A percentile compares a stretch with the other conserved stretches of the same genome.
Evolutionary conservation across 2,113 vertebrate genomes (phyloP).

Genomic region (Embiotoca jacksoni): DNA sequence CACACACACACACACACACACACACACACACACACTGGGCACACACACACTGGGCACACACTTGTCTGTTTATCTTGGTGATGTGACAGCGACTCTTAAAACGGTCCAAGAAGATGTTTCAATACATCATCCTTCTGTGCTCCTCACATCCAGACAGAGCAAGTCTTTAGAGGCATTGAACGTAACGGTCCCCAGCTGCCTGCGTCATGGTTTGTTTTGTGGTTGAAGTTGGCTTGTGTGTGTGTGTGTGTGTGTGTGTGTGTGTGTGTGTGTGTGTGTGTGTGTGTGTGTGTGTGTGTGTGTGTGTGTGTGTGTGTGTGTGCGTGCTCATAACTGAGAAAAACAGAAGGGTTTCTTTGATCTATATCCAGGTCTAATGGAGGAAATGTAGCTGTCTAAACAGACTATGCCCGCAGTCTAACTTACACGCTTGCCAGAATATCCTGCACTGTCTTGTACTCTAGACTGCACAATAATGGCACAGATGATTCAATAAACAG

Average conservation of each 20-base stretch:
- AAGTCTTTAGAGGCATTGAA: constrained; percentile 52
- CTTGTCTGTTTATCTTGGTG: constrained; percentile 57
- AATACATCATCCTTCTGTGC: constrained; percentile 37
- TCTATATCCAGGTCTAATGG: constrained; percentile 57
- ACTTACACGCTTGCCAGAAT: constrained; percentile 40
- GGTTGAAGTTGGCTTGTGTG: constrained; percentile 37
- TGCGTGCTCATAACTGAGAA: background rate
- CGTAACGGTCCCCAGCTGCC: constrained; percentile 44
- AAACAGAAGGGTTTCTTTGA: constrained; percentile 45
- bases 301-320: background rate
- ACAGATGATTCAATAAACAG: constrained; percentile 44
- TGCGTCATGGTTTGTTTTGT: constrained; percentile 64
- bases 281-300: background rate
- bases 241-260: background rate
- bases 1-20: constrained; percentile 33
- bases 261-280: background rate
- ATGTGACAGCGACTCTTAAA: constrained; percentile 50
- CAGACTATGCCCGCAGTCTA: constrained; percentile 41
- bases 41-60: constrained; percentile 46
- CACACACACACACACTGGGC: constrained; percentile 1
- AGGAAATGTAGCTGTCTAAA: constrained; percentile 58
- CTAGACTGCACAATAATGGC: constrained; percentile 27
- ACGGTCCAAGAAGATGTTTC: constrained; percentile 64
- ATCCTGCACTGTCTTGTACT: constrained; percentile 36
- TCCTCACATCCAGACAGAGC: constrained; percentile 40